Conservation (phyloP, 2,113 vertebrate species). For the Xyliphius kryptos region DNA sequence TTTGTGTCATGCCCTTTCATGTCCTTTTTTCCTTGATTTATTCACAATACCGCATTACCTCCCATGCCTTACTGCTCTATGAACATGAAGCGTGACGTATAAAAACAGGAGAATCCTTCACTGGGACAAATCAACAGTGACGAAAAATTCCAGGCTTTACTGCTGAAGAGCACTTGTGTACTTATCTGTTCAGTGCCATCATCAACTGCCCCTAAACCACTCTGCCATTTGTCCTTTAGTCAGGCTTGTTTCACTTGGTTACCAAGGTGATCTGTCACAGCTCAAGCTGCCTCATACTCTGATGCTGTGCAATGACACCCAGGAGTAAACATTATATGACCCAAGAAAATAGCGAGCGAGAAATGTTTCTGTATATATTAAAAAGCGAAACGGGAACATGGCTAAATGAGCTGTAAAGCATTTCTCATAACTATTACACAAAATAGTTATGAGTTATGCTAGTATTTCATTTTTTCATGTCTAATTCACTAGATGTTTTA, state of each 20-base stretch:
- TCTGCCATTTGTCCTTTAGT: constrained; percentile 6
- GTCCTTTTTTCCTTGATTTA: too few relatives aligned
- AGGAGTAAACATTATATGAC: background rate
- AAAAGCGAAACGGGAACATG: constrained; percentile 13
- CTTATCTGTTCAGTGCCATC: constrained; percentile 18
- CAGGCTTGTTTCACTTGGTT: constrained; percentile 27
- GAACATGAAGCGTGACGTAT: too few relatives aligned
- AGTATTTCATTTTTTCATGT: too few relatives aligned
- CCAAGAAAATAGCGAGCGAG: background rate
- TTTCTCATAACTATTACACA: background rate
- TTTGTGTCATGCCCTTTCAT: too few relatives aligned
- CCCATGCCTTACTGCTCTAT: too few relatives aligned
- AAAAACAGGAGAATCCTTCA: too few relatives aligned
- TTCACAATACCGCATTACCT: too few relatives aligned
- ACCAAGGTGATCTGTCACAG: constrained; percentile 27
- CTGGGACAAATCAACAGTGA: too few relatives aligned
- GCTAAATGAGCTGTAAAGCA: background rate
- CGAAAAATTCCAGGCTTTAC: background rate
- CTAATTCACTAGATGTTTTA: too few relatives aligned
- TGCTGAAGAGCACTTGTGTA: background rate
- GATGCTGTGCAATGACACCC: background rate
- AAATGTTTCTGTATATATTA: background rate
- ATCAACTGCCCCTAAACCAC: constrained; percentile 14
- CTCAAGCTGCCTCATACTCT: constrained; percentile 1
- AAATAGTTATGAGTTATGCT: too few relatives aligned